These are phyloP conservation scores for Ornithoptera priamus DNA, from an alignment of 2,888 invertebrate genomes.

Conservation along the genomic window DNA sequence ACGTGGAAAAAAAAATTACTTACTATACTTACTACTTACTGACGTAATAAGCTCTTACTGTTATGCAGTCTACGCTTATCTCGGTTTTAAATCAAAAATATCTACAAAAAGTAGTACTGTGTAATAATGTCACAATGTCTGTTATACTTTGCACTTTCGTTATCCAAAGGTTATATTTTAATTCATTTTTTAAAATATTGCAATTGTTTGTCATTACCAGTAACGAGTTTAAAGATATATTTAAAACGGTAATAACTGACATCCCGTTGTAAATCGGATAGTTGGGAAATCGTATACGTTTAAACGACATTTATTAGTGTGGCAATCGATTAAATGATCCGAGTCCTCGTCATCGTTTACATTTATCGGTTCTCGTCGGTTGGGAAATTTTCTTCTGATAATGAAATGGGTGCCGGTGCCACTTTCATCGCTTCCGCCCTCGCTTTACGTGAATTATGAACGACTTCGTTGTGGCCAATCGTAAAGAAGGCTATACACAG, in stretches of 20 bases:
- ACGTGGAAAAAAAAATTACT: too few species aligned
- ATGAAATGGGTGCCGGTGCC: constrained; percentile 14
- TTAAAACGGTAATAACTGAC: constrained; percentile 6
- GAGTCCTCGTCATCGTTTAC: constrained; percentile 11
- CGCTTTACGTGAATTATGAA: constrained; percentile 11
- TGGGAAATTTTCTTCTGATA: constrained; percentile 24
- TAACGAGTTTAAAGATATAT: neutral
- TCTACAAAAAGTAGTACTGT: too few species aligned
- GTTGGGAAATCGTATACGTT: constrained; percentile 9
- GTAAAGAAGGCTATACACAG: too few species aligned
- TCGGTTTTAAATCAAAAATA: too few species aligned
- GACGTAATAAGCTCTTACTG: too few species aligned
- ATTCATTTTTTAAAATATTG: neutral
- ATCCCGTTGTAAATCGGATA: constrained; percentile 7
- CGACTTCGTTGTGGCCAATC: constrained; percentile 13
- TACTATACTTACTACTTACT: too few species aligned
- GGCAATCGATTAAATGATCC: constrained; percentile 17
- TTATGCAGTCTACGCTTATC: too few species aligned
- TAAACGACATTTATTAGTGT: constrained; percentile 15
- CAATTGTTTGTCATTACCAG: neutral
- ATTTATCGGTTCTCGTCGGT: constrained; percentile 12
- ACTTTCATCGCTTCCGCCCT: constrained; percentile 26
- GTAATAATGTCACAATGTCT: too few species aligned
- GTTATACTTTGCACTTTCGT: neutral
- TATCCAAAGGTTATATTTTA: constrained; percentile 3